Evolutionary conservation across 2,888 invertebrate species (phyloP).

Genomic region (Petrolisthes manimaculis): DNA sequence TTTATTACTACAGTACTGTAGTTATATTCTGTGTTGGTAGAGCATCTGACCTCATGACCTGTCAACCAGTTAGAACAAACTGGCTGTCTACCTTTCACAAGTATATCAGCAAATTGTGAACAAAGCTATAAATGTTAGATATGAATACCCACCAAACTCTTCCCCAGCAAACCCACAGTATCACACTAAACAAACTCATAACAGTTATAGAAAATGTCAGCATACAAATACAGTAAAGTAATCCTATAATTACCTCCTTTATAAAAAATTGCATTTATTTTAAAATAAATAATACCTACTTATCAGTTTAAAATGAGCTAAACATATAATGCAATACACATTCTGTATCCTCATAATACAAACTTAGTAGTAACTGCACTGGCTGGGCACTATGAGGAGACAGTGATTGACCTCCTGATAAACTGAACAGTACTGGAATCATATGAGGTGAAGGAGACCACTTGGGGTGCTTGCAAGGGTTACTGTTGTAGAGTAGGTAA

Average conservation of each 20-base stretch:
- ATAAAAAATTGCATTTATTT: conserved; percentile 34
- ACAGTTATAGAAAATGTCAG: neutral
- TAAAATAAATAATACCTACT: conserved; percentile 46
- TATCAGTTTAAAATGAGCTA: conserved; percentile 19
- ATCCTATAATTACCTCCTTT: conserved; percentile 22
- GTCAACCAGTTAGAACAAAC: too few relatives aligned
- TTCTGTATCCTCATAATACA: neutral
- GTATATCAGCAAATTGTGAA: too few relatives aligned
- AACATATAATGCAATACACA: conserved; percentile 14
- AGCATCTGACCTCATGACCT: too few relatives aligned
- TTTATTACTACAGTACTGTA: too few relatives aligned
- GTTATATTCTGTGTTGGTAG: too few relatives aligned
- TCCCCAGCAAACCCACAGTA: neutral
- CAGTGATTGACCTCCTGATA: too few relatives aligned
- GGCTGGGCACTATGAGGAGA: conserved; percentile 22
- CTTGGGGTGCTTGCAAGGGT: too few relatives aligned
- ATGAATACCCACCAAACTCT: neutral
- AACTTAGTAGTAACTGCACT: neutral
- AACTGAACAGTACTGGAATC: too few relatives aligned
- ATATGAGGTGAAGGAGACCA: too few relatives aligned
- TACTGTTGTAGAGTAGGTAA: too few relatives aligned
- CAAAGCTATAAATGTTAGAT: neutral
- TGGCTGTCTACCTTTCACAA: too few relatives aligned
- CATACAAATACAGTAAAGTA: conserved; percentile 1
- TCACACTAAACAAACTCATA: neutral